Base-by-base conservation (phyloP, 2,113 vertebrate species). In the Chloropsis cyanopogon region DNA sequence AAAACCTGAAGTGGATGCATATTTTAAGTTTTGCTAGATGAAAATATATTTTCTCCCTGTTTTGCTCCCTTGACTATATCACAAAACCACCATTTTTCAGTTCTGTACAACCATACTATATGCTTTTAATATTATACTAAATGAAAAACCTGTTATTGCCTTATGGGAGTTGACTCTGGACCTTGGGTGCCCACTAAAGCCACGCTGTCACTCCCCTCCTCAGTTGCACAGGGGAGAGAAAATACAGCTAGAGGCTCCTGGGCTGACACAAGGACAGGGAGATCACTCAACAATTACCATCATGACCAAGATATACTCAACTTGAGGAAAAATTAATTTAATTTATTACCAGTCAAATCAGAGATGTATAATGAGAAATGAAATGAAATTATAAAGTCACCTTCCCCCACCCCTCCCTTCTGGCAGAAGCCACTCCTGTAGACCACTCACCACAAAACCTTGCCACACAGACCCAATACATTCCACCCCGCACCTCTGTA, bases 1-100 rank as follows among this genome's bases (percentile, higher is more conserved):
- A 93, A 91, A 97, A 96, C 22, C 78, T 92, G 87, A 95, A 97
- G 96, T 92, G 82, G 65, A 88, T 92, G 39, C 47, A 41, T 78
- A 56, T 84, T 86, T 92, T 96, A 96, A 41, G 26, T 39, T 72
- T 54, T 81, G 47, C 92, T 82, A 68, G 29, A 89, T 57, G 31
- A 91, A 96, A 92, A 61, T 39, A 24, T 53, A n/a, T 87, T 94
- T 96, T 97, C 86, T 60, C 90, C 89, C 52, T 79, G 35, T 76
- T 94, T 93, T 78, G 77, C 17, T 85, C 42, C 52, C 82, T 83
- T 94, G 68, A 82, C 80, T 96, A 50, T 72, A 93, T 87, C 68
- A 79, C 81, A 89, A 86, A 95, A 64, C 1, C 70, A 88, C 20
- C 29, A 86, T 79, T 95, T 93, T 93, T 77, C 91, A 97, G 84